phyloP scores from a whole-genome alignment of 2,797 vertebrate genomes.

The Morus bassanus region DNA sequence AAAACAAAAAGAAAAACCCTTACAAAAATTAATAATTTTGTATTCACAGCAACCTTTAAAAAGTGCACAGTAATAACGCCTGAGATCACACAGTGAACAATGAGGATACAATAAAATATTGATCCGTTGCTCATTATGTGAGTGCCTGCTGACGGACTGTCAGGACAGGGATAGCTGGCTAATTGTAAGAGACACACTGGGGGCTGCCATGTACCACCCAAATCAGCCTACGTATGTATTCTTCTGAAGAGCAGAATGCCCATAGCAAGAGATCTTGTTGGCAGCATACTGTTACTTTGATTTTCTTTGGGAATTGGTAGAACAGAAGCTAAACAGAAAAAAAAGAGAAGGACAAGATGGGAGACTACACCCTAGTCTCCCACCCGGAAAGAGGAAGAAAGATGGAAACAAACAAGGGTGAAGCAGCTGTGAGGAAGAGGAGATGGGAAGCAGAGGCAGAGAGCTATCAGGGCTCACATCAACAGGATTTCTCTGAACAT shows the following conservation, averaged over 20 bases:
- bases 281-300: not conserved
- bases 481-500: not conserved
- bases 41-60: not conserved
- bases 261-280: not conserved
- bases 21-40: not conserved
- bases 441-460: not conserved
- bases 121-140: not conserved
- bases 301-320: not conserved
- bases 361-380: too few species aligned
- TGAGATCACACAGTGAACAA: not conserved
- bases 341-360: not conserved
- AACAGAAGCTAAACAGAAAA: not conserved
- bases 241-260: not conserved
- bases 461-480: fast-evolving
- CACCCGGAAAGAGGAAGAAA: not conserved
- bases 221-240: not conserved
- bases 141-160: not conserved
- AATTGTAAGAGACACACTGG: not conserved
- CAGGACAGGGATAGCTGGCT: not conserved
- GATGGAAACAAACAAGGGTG: not conserved
- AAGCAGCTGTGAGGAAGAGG: not conserved
- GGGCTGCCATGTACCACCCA: not conserved
- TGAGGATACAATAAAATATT: not conserved
- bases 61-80: not conserved
- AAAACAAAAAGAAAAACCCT: not conserved